Evolutionary conservation across 2,888 invertebrate species (phyloP), one percentile per base, ranked within the genome.

Genomic region (Polydrusus cervinus): DNA sequence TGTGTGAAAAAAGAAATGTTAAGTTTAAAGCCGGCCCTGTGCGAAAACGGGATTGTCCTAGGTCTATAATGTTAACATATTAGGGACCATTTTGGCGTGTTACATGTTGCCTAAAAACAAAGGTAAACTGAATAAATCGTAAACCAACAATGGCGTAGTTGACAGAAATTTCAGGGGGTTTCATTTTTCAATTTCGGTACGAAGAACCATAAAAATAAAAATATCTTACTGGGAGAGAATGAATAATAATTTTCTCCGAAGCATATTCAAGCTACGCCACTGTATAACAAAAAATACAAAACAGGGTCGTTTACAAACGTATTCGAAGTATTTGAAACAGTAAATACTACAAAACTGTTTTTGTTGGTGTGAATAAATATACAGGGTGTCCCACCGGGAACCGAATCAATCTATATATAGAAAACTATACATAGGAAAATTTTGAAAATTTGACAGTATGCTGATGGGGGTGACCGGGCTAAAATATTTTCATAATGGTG

Each of bases 31-130:
- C n/a, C n/a, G n/a, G n/a, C n/a, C n/a, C n/a, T n/a, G n/a, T n/a
- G n/a, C n/a, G n/a, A n/a, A n/a, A n/a, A n/a, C n/a, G n/a, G n/a
- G n/a, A n/a, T n/a, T n/a, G n/a, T n/a, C n/a, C n/a, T n/a, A n/a
- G n/a, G n/a, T n/a, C n/a, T n/a, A n/a, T n/a, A n/a, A 47, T 47
- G 9, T 47, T 16, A 60, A 38, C 40, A 14, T 14, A 60, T 38
- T 30, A 34, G 57, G 57, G 57, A 60, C 57, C 57, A 60, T 60
- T 34, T 60, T 38, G 57, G 57, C 57, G 38, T 60, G 57, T 60
- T 60, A 60, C 11, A 38, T 38, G 38, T 60, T 60, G 57, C 57
- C 57, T 38, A 38, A 38, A 57, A 57, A 34, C n/a, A 16, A 0
- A 8, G 38, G 3, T 38, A 10, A 34, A 20, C 34, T 16, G 34